These are phyloP conservation scores for Brachionus asplanchnoidis DNA, from an alignment of 1,140 invertebrate species.

Conservation along the genomic window DNA sequence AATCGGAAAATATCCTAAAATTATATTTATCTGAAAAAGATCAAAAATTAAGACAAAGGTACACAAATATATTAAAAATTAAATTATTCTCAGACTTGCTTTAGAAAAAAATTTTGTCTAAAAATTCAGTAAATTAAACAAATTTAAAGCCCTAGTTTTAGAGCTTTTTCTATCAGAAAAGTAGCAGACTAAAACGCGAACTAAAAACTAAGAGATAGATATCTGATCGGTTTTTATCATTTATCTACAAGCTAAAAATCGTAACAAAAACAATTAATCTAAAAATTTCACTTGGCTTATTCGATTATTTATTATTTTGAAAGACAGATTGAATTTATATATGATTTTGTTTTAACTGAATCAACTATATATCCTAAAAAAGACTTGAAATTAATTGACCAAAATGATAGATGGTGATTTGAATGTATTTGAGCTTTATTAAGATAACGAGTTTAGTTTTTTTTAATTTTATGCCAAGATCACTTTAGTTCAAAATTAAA, in stretches of 20 bases:
- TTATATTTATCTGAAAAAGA: background rate
- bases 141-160: background rate
- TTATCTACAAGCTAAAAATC: background rate
- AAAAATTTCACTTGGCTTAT: background rate
- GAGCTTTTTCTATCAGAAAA: too few species aligned
- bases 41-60: background rate
- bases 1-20: background rate
- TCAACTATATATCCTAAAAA: background rate
- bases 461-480: too few species aligned
- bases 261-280: conserved; percentile 8
- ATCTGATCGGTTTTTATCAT: background rate
- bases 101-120: background rate
- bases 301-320: background rate
- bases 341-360: background rate
- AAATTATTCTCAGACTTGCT: background rate
- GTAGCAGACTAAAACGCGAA: background rate
- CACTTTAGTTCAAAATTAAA: background rate
- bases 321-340: background rate
- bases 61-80: background rate
- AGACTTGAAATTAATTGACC: background rate
- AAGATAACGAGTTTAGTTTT: background rate
- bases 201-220: background rate
- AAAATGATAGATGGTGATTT: background rate
- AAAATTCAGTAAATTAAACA: background rate
- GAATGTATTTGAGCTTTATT: background rate